Conservation (phyloP, 2,797 vertebrate genomes). For the Scyliorhinus canicula region DNA sequence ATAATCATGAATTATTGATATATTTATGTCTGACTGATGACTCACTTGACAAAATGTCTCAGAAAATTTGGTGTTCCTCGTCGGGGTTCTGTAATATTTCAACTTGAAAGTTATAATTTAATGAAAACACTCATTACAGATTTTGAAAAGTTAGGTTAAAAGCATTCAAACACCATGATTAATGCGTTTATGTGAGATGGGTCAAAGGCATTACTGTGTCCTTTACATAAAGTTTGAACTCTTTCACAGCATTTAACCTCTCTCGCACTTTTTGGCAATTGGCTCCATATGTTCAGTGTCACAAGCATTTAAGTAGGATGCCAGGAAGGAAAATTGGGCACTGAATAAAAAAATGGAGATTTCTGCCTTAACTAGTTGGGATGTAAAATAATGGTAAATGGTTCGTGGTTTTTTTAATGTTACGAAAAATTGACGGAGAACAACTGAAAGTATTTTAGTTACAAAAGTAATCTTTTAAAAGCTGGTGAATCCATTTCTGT, state of each 20-base stretch:
- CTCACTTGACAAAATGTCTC: not conserved
- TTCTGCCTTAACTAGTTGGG: not conserved
- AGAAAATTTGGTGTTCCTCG: not conserved
- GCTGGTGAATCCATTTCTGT: not conserved
- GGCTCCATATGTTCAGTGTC: constrained; percentile 72
- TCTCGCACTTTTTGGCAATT: constrained; percentile 73
- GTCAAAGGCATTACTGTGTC: constrained; percentile 89
- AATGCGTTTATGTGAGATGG: constrained; percentile 78
- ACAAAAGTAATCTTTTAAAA: not conserved
- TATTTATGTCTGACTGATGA: constrained; percentile 7
- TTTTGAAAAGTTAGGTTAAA: constrained; percentile 71
- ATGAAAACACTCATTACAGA: constrained; percentile 78
- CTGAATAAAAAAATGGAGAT: not conserved
- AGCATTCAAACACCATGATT: constrained; percentile 82
- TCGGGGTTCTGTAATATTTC: constrained; percentile 74
- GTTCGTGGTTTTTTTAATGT: not conserved
- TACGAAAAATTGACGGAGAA: not conserved
- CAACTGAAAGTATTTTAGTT: not conserved
- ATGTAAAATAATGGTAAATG: not conserved
- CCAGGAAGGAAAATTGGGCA: not conserved
- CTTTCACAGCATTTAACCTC: constrained; percentile 67
- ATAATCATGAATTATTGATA: not conserved
- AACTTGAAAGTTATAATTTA: constrained; percentile 75
- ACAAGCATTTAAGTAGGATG: constrained; percentile 5
- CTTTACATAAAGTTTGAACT: constrained; percentile 72